These are phyloP conservation scores for Drosophila bipectinata DNA, from an alignment of 1,140 invertebrate genomes.

Conservation along the genomic window DNA sequence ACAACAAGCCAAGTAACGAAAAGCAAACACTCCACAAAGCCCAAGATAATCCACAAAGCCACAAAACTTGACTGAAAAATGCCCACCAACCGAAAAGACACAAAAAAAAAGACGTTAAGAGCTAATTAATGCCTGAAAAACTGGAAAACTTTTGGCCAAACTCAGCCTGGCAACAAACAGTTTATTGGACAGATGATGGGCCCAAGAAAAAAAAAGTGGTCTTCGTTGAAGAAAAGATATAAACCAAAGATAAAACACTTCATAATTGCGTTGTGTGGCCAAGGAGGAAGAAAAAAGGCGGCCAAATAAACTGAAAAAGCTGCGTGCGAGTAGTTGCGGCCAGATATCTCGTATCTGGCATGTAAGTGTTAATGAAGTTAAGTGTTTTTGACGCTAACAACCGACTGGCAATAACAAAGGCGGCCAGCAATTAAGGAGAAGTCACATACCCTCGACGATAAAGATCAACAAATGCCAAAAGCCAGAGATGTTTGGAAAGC, in stretches of 20 bases:
- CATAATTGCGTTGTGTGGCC: conserved; percentile 77
- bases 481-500: conserved; percentile 4
- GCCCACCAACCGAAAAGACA: neutral
- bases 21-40: conserved; percentile 7
- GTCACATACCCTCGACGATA: conserved; percentile 70
- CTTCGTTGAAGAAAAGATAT: conserved; percentile 61
- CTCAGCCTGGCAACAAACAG: conserved; percentile 36
- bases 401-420: conserved; percentile 56
- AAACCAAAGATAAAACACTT: conserved; percentile 77
- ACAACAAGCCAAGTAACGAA: conserved; percentile 31
- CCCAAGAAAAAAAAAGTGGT: conserved; percentile 40
- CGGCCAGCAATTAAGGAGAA: conserved; percentile 76
- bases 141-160: conserved; percentile 18
- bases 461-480: conserved; percentile 73
- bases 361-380: conserved; percentile 83
- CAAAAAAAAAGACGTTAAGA: conserved; percentile 32
- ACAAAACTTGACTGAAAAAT: neutral
- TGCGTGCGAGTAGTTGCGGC: conserved; percentile 24
- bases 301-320: conserved; percentile 31
- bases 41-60: neutral
- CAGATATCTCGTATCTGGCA: conserved; percentile 70
- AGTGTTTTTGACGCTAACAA: conserved; percentile 77
- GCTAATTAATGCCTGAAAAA: conserved; percentile 50
- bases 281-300: conserved; percentile 31
- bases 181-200: conserved; percentile 76